phyloP scores from a whole-genome alignment of 2,113 vertebrate genomes.

The Vombatus ursinus region DNA sequence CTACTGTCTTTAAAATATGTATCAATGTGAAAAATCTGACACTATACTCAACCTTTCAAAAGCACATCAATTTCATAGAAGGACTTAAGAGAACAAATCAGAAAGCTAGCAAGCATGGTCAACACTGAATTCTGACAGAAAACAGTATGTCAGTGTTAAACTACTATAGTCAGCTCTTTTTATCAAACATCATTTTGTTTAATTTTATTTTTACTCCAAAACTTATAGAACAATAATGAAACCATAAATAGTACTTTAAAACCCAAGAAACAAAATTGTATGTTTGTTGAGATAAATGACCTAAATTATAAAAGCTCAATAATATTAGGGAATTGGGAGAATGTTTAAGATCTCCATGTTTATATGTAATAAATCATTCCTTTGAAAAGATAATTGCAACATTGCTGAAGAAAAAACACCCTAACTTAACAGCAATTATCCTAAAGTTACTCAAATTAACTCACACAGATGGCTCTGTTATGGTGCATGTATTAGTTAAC shows the following conservation, averaged over 20 bases:
- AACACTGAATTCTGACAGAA: neutral
- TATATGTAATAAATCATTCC: conserved; percentile 80
- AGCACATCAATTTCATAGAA: neutral
- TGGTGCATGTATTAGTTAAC: conserved; percentile 48
- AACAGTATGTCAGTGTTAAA: neutral
- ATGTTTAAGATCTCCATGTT: conserved; percentile 57
- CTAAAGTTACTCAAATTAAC: conserved; percentile 77
- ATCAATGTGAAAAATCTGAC: conserved; percentile 17
- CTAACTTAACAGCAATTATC: conserved; percentile 71
- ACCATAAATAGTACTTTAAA: conserved; percentile 50
- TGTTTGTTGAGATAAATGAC: conserved; percentile 72
- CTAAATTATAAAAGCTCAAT: conserved; percentile 68
- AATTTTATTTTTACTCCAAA: conserved; percentile 73
- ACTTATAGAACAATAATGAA: conserved; percentile 67
- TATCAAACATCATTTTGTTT: conserved; percentile 65
- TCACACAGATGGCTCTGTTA: conserved; percentile 80
- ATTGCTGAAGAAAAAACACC: neutral
- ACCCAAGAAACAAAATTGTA: conserved; percentile 50
- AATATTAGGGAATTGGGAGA: conserved; percentile 56
- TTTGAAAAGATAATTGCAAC: conserved; percentile 82
- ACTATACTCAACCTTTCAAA: neutral
- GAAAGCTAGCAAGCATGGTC: neutral
- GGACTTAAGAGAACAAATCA: neutral
- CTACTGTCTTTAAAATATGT: conserved; percentile 7
- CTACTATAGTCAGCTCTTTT: conserved; percentile 21